phyloP scores from a whole-genome alignment of 92 coral and sea anemone species.

The Bergia sp. region DNA sequence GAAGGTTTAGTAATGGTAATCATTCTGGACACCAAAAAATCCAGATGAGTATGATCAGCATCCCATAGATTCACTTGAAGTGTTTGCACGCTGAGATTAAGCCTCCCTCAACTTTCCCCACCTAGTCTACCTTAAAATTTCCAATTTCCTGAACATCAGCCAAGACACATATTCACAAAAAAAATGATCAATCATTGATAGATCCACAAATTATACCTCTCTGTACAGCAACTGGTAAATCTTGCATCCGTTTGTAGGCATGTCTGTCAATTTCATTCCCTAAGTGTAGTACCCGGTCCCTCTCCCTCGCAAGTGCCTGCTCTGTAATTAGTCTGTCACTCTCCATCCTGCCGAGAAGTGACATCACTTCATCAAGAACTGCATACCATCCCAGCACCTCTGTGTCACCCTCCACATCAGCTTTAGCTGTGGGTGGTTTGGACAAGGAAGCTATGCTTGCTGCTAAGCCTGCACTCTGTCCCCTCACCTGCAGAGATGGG shows the following conservation, averaged over 20 bases:
- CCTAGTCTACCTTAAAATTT: too few species aligned
- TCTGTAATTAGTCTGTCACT: conserved; percentile 83
- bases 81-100: too few species aligned
- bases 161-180: too few species aligned
- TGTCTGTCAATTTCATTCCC: conserved; percentile 78
- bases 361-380: conserved; percentile 79
- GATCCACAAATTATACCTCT: conserved; percentile 60
- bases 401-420: conserved; percentile 44
- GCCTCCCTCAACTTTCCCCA: too few species aligned
- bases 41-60: too few species aligned
- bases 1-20: too few species aligned
- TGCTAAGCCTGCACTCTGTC: conserved; percentile 69
- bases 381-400: conserved; percentile 64
- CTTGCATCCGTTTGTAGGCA: conserved; percentile 87
- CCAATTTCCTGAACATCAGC: too few species aligned
- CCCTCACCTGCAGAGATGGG: conserved; percentile 53
- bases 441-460: conserved; percentile 52
- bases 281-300: conserved; percentile 73
- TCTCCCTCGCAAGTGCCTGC: conserved; percentile 73
- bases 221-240: conserved; percentile 91
- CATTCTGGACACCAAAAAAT: too few species aligned
- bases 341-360: conserved; percentile 85
- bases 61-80: too few species aligned
- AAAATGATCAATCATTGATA: too few species aligned
- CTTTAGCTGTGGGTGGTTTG: conserved; percentile 47